These are phyloP conservation scores for Sus cebifrons DNA, from an alignment of 2,797 vertebrate species.

Conservation along the genomic window DNA sequence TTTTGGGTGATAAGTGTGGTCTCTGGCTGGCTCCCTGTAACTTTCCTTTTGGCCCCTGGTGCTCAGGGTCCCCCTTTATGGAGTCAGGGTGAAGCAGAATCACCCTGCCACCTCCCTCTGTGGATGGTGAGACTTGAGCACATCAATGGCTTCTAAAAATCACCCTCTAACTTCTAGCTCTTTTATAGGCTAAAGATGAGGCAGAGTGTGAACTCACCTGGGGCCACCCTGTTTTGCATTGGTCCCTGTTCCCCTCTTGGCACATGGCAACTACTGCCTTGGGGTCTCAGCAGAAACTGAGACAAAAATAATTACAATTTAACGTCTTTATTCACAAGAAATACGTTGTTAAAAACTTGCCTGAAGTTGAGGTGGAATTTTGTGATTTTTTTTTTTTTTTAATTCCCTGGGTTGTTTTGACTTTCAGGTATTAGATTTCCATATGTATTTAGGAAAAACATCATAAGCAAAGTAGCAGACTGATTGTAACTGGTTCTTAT, in stretches of 20 bases:
- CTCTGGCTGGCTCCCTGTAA: neutral
- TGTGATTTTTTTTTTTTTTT: neutral
- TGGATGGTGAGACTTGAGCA: neutral
- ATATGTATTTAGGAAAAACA: conserved; percentile 34
- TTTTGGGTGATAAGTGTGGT: neutral
- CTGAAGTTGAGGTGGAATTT: neutral
- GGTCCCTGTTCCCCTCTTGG: neutral
- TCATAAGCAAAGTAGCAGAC: neutral
- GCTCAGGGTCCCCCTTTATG: neutral
- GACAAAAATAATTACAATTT: neutral
- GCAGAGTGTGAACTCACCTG: neutral
- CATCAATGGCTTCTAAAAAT: neutral
- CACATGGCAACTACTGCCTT: neutral
- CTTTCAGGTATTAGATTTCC: conserved; percentile 9
- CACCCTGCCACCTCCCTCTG: neutral
- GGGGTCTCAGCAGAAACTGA: conserved; percentile 1
- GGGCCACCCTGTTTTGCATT: neutral
- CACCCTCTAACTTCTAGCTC: neutral
- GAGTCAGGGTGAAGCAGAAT: neutral
- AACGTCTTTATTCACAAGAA: neutral
- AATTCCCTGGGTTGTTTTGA: neutral
- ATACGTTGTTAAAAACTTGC: neutral
- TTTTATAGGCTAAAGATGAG: neutral
- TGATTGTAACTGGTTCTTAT: neutral
- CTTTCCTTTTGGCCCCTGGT: neutral